Conservation (phyloP, 2,888 invertebrate genomes). For the Drosophila ustulata region DNA sequence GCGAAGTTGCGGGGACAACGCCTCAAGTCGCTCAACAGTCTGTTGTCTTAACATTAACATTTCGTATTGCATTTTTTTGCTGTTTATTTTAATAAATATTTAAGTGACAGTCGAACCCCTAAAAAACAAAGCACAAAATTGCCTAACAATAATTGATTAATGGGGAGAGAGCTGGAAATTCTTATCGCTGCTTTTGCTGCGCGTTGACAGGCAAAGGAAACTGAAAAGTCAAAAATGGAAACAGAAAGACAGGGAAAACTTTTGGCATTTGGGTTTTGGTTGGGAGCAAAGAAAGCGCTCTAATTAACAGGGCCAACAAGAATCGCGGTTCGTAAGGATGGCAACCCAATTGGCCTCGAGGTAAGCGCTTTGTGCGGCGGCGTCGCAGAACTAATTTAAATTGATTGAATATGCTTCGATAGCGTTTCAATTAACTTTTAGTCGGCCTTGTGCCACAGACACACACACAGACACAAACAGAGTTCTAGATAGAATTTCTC, state of each 20-base stretch:
- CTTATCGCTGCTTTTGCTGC: constrained; percentile 56
- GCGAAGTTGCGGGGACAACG: constrained; percentile 8
- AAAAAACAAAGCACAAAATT: constrained; percentile 62
- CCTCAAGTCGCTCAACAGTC: constrained; percentile 36
- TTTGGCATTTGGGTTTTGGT: constrained; percentile 59
- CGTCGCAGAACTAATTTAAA: constrained; percentile 76
- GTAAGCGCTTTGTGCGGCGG: constrained; percentile 50
- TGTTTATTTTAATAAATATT: constrained; percentile 58
- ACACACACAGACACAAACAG: not conserved
- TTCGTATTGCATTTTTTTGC: constrained; percentile 24
- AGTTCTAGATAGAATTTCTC: constrained; percentile 33
- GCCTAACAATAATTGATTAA: constrained; percentile 80
- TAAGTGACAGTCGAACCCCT: constrained; percentile 29
- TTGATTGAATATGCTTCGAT: constrained; percentile 81
- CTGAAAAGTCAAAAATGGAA: constrained; percentile 13
- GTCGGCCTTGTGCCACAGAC: constrained; percentile 50
- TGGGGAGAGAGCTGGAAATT: constrained; percentile 25
- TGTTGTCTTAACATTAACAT: constrained; percentile 42
- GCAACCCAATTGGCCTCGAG: constrained; percentile 43
- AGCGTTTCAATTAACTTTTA: constrained; percentile 78
- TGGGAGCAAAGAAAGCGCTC: constrained; percentile 44
- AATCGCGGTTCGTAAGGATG: constrained; percentile 20
- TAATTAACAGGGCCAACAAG: constrained; percentile 69
- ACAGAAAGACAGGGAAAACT: constrained; percentile 48
- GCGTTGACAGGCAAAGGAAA: constrained; percentile 27